Evolutionary conservation across 2,797 vertebrate genomes (phyloP).

Genomic region (Pseudochromis fuscus): DNA sequence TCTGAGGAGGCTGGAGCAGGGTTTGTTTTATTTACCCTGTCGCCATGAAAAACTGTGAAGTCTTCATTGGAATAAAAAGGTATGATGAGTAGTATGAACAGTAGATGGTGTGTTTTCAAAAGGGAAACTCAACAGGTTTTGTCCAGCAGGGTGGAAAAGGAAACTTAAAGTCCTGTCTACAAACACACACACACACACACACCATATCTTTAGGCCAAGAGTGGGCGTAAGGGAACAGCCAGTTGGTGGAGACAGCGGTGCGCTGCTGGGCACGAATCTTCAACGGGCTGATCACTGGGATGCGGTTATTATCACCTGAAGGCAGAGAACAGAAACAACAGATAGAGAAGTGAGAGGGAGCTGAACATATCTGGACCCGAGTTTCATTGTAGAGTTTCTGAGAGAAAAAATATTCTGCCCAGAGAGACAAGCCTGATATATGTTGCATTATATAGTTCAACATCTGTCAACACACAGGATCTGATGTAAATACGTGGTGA

Average conservation of each 20-base stretch:
- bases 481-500: background rate
- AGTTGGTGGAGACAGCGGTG: slow-evolving; percentile 92
- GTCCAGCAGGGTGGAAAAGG: no score
- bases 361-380: no score
- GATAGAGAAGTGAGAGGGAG: slow-evolving; percentile 26
- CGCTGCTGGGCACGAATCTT: slow-evolving; percentile 96
- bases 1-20: no score
- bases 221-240: slow-evolving; percentile 94
- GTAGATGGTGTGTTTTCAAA: no score
- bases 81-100: no score
- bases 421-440: no score
- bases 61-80: no score
- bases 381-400: background rate
- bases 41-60: no score
- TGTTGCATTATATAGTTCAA: background rate
- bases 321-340: slow-evolving; percentile 25
- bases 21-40: no score
- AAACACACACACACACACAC: slow-evolving; percentile 9
- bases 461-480: slow-evolving; percentile 8
- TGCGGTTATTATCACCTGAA: slow-evolving; percentile 95
- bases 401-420: background rate
- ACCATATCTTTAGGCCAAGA: slow-evolving; percentile 90
- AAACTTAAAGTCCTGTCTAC: no score
- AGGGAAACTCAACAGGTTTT: no score
- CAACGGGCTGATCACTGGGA: slow-evolving; percentile 92